These are phyloP conservation scores for Camponotus vicinus DNA, from an alignment of 1,140 invertebrate genomes.

Conservation along the genomic window DNA sequence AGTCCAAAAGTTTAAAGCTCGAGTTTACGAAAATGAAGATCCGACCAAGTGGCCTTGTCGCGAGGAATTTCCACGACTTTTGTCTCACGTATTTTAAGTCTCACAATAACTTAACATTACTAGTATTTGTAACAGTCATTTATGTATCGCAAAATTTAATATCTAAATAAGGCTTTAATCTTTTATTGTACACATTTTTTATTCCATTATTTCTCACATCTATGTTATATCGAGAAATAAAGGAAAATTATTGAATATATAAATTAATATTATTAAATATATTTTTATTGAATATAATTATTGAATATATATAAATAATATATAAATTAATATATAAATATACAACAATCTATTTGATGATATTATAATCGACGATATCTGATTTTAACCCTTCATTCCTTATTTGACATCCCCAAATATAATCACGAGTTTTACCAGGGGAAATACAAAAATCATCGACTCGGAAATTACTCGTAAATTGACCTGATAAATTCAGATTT, in stretches of 20 bases:
- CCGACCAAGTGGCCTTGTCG: constrained; percentile 73
- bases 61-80: constrained; percentile 50
- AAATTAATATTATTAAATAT: neutral
- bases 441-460: constrained; percentile 21
- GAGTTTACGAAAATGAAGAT: constrained; percentile 82
- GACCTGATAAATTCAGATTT: constrained; percentile 54
- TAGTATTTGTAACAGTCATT: neutral
- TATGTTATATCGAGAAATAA: neutral
- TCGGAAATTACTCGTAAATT: constrained; percentile 54
- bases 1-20: constrained; percentile 81
- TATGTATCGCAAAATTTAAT: neutral
- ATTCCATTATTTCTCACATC: neutral
- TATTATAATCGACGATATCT: neutral
- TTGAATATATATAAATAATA: neutral
- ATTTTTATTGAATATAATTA: too few species aligned
- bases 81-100: neutral
- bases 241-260: neutral
- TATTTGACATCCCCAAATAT: neutral
- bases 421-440: neutral
- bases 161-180: neutral
- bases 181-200: neutral
- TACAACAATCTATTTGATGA: neutral
- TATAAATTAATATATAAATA: neutral
- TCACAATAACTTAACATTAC: neutral
- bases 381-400: neutral